These are phyloP conservation scores for Patella pellucida DNA, from an alignment of 2,888 invertebrate species.

Conservation along the genomic window DNA sequence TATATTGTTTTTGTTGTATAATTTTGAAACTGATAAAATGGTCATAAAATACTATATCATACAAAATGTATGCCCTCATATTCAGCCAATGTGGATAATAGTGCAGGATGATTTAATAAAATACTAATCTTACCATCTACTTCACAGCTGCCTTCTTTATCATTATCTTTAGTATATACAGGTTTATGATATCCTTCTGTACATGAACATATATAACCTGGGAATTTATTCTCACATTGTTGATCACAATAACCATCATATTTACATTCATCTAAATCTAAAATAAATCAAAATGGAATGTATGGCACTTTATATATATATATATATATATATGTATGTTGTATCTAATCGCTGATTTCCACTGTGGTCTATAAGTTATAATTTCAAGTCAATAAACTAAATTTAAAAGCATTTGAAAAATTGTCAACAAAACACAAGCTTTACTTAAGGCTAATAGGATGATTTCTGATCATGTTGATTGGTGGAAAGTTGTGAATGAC, in stretches of 20 bases:
- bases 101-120: neutral
- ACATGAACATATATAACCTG: slow-evolving; percentile 82
- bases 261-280: slow-evolving; percentile 85
- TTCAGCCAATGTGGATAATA: neutral
- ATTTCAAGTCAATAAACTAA: no score
- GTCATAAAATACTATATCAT: no score
- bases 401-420: no score
- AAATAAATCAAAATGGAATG: slow-evolving; percentile 20
- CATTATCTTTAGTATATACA: slow-evolving; percentile 70
- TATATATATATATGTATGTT: no score
- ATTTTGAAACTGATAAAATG: no score
- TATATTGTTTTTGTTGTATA: no score
- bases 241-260: slow-evolving; percentile 75
- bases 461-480: no score
- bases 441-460: no score
- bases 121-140: slow-evolving; percentile 79
- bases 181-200: slow-evolving; percentile 78
- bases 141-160: slow-evolving; percentile 72
- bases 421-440: no score
- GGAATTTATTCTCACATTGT: slow-evolving; percentile 71
- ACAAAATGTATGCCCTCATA: neutral
- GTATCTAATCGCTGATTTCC: no score
- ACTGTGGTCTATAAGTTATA: no score
- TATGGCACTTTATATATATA: slow-evolving; percentile 23
- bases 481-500: no score